phyloP scores from a whole-genome alignment of 2,113 vertebrate genomes.

The Platichthys flesus region DNA sequence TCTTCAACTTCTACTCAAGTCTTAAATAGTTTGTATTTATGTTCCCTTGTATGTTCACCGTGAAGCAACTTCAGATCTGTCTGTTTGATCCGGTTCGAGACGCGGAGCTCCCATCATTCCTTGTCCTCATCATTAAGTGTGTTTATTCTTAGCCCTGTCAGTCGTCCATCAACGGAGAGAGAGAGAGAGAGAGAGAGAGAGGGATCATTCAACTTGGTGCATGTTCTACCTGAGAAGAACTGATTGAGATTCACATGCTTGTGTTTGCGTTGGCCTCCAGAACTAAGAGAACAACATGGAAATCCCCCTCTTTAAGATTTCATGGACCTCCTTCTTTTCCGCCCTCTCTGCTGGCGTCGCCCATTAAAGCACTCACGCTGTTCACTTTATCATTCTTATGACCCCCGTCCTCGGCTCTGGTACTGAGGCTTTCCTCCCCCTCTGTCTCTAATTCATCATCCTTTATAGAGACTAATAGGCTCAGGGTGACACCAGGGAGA shows the following conservation, averaged over 20 bases:
- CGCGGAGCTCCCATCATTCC: constrained; percentile 1
- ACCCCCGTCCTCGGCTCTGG: constrained; percentile 71
- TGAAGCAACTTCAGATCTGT: neutral
- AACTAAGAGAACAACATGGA: constrained; percentile 40
- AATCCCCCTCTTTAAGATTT: constrained; percentile 59
- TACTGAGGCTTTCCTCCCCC: constrained; percentile 73
- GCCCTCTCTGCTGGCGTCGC: constrained; percentile 57
- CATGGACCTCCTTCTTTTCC: constrained; percentile 52
- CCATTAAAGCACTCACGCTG: constrained; percentile 73
- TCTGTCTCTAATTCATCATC: constrained; percentile 84
- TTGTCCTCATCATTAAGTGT: constrained; percentile 15
- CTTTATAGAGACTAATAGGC: constrained; percentile 87
- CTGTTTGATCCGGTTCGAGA: neutral
- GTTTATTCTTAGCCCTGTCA: constrained; percentile 34
- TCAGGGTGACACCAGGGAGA: constrained; percentile 74
- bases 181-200: neutral
- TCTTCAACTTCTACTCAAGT: no score
- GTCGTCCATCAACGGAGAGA: neutral
- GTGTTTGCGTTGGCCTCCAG: constrained; percentile 40
- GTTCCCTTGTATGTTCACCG: neutral
- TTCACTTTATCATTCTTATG: constrained; percentile 87
- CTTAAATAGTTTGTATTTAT: neutral
- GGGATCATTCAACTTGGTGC: neutral
- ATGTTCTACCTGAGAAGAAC: constrained; percentile 1
- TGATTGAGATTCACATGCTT: constrained; percentile 4